These are phyloP conservation scores for Drosophila rellima DNA, from an alignment of 2,888 invertebrate genomes.

Conservation along the genomic window DNA sequence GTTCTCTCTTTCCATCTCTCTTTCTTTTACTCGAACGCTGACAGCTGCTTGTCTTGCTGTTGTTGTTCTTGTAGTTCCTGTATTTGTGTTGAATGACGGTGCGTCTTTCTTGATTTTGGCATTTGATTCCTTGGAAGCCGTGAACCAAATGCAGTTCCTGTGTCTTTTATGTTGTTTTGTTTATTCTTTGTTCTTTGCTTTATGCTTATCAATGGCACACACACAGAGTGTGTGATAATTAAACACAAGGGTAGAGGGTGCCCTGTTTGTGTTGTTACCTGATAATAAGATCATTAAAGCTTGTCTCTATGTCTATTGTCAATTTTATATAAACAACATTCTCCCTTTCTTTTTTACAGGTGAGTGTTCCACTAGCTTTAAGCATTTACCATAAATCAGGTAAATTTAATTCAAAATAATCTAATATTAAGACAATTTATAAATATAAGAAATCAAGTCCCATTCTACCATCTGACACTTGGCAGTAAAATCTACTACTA, in stretches of 20 bases:
- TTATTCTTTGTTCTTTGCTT: constrained; percentile 47
- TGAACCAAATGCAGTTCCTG: constrained; percentile 74
- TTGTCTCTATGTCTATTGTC: constrained; percentile 2
- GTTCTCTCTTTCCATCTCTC: constrained; percentile 4
- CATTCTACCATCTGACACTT: background rate
- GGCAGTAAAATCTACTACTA: constrained; percentile 48
- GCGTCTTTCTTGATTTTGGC: constrained; percentile 59
- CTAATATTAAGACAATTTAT: background rate
- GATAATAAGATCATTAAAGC: constrained; percentile 41
- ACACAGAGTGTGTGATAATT: constrained; percentile 73
- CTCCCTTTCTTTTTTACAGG: constrained; percentile 49
- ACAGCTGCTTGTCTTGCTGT: constrained; percentile 35
- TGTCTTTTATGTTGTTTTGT: constrained; percentile 57
- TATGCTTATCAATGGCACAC: constrained; percentile 48
- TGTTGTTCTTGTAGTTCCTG: constrained; percentile 49
- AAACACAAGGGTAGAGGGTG: constrained; percentile 40
- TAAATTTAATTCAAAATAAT: constrained; percentile 11
- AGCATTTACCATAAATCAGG: constrained; percentile 3
- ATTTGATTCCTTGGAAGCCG: constrained; percentile 65
- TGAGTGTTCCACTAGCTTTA: constrained; percentile 45
- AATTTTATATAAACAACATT: constrained; percentile 35
- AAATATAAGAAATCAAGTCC: background rate
- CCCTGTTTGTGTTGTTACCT: constrained; percentile 21
- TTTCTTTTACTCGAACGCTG: background rate
- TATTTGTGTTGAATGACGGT: constrained; percentile 67